Base-by-base conservation (phyloP, 2,113 vertebrate genomes). In the Carassius auratus region DNA sequence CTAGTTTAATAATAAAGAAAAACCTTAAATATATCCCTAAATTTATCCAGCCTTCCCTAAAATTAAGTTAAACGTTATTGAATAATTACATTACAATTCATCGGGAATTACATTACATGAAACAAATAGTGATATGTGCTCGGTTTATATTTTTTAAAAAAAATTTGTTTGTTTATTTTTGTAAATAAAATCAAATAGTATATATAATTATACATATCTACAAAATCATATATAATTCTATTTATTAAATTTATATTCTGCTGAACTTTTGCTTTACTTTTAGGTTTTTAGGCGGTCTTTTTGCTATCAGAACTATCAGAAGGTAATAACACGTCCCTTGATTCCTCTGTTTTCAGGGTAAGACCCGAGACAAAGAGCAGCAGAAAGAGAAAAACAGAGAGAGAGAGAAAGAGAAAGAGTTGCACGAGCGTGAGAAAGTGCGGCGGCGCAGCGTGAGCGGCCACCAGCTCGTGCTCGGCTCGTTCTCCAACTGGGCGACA, bases 391-490 rank as follows among this genome's bases (percentile, higher is more conserved):
- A 82, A 90, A 93, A 64, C 84, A 87, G 57, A 93, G 94, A 94
- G 61, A 94, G 94, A 92, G 94, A 92, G 30, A 95, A 90, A 45
- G 92, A 92, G 36, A 86, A 59, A 92, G 94, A 94, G 92, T 89
- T 85, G 36, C 95, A 94, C 91, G 95, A 91, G 42, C 93, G 85
- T 86, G 91, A 92, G 45, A 96, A 91, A 48, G 91, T 42, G 33
- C 64, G 83, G 8, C 85, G 74, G 42, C 84, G 83, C 75, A 89
- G 86, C 55, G 84, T 61, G 17, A 87, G 81, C 45, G 92, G 95
- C 75, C 97, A 98, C 92, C 89, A 92, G 87, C 91, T 98, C 38
- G 92, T 95, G 66, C 95, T 87, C 1, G 97, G 96, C 38, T 92
- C 91, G 77, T 96, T 96, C 92, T 94, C 94, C 88, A 94, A 93